Evolutionary conservation across 35 echinoderm and acorn worm species (phyloP).

Genomic region (Apostichopus californicus): DNA sequence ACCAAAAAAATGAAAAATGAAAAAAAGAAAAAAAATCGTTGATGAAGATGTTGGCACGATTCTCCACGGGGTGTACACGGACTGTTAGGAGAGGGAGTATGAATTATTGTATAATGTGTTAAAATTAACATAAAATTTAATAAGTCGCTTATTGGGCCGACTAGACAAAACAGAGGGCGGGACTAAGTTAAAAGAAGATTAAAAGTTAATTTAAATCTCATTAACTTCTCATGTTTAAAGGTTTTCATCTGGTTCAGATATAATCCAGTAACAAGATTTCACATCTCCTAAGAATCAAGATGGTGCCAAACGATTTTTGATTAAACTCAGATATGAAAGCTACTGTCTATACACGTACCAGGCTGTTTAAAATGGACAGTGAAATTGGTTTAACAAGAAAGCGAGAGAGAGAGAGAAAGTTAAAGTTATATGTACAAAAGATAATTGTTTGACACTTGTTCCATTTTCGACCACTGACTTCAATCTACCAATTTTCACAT

Average conservation of each 20-base stretch:
- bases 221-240: not conserved
- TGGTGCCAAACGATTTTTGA: not conserved
- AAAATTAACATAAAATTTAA: constrained; percentile 42
- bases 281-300: constrained; percentile 3
- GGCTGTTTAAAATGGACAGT: too few relatives aligned
- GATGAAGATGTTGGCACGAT: not conserved
- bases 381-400: too few relatives aligned
- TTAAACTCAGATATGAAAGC: too few relatives aligned
- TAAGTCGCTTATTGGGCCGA: not conserved
- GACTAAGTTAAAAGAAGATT: not conserved
- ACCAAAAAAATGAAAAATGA: not conserved
- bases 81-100: not conserved
- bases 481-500: too few relatives aligned
- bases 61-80: not conserved
- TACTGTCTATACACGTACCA: too few relatives aligned
- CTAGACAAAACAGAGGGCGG: constrained; percentile 24
- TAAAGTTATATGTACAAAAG: too few relatives aligned
- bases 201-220: constrained; percentile 28
- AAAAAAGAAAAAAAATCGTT: not conserved
- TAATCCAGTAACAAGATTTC: not conserved
- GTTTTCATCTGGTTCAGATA: not conserved
- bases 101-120: constrained; percentile 2
- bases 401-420: too few relatives aligned
- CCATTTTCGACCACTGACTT: too few relatives aligned
- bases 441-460: too few relatives aligned